Evolutionary conservation across 2,113 vertebrate genomes (phyloP).

Genomic region (Athene noctua): DNA sequence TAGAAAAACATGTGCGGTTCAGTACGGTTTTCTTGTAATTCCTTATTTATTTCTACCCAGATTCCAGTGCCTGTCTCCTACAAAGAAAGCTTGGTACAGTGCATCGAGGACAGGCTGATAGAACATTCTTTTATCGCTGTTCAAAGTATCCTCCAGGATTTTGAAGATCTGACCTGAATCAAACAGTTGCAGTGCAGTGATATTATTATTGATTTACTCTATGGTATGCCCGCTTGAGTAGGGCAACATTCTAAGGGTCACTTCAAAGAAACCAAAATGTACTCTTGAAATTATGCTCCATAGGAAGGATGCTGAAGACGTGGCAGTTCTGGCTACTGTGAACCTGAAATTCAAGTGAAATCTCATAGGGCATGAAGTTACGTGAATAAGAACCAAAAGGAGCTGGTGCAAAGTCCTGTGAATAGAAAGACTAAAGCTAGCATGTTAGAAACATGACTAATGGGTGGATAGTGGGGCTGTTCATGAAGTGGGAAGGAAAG

Average conservation of each 20-base stretch:
- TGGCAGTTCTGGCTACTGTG: not conserved
- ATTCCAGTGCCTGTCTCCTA: not conserved
- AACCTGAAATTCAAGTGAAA: not conserved
- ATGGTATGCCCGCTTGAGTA: not conserved
- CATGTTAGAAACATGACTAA: not conserved
- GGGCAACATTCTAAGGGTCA: not conserved
- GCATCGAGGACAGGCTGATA: not conserved
- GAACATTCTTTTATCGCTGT: not conserved
- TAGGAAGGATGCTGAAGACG: not conserved
- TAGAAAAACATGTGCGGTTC: not conserved
- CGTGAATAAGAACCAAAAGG: not conserved
- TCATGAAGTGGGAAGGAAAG: not conserved
- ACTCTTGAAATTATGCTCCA: not conserved
- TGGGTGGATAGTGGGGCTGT: not conserved
- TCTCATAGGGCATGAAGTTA: not conserved
- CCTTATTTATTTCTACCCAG: not conserved
- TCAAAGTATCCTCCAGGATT: not conserved
- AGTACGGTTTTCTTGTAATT: not conserved
- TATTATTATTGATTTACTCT: not conserved
- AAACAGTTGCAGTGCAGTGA: not conserved
- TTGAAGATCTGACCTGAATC: not conserved
- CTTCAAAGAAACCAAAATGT: not conserved
- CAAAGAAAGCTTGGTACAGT: not conserved
- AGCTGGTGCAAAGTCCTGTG: not conserved
- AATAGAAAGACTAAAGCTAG: not conserved